These are phyloP conservation scores for Drosophila kikkawai DNA, from an alignment of 1,140 invertebrate species.

Conservation along the genomic window DNA sequence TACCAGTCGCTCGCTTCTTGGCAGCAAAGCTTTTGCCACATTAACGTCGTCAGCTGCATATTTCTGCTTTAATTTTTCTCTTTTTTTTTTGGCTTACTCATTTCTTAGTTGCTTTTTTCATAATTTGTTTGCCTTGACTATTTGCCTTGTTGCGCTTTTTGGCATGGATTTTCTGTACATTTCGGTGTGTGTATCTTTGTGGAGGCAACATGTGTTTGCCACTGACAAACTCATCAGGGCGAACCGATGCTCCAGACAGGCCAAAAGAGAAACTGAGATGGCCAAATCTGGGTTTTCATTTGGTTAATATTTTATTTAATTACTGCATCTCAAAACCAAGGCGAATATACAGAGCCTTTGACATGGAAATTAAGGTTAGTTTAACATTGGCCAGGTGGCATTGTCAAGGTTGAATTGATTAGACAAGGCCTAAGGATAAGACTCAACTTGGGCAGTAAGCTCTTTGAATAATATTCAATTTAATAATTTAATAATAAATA, in stretches of 20 bases:
- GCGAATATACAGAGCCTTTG: constrained; percentile 7
- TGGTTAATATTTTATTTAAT: constrained; percentile 63
- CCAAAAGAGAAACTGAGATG: neutral
- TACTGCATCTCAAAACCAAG: constrained; percentile 26
- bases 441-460: neutral
- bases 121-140: constrained; percentile 65
- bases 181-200: constrained; percentile 37
- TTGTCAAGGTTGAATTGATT: constrained; percentile 28
- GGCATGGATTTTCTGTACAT: constrained; percentile 23
- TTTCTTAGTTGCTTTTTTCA: constrained; percentile 70
- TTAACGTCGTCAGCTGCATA: constrained; percentile 65
- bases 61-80: constrained; percentile 26
- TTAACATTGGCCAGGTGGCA: constrained; percentile 20
- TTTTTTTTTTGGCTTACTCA: constrained; percentile 46
- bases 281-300: constrained; percentile 20
- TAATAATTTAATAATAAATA: no score
- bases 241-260: constrained; percentile 22
- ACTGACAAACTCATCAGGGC: constrained; percentile 63
- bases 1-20: constrained; percentile 8
- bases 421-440: neutral
- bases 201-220: constrained; percentile 52
- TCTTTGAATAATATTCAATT: neutral
- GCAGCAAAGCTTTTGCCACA: constrained; percentile 58
- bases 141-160: constrained; percentile 73
- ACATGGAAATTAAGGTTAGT: constrained; percentile 22